Percentiles rank a stretch among this genome's conserved stretches.
These are phyloP conservation scores for Myioborus melanocephalus DNA, from an alignment of 2,797 vertebrate species.

Conservation along the genomic window DNA sequence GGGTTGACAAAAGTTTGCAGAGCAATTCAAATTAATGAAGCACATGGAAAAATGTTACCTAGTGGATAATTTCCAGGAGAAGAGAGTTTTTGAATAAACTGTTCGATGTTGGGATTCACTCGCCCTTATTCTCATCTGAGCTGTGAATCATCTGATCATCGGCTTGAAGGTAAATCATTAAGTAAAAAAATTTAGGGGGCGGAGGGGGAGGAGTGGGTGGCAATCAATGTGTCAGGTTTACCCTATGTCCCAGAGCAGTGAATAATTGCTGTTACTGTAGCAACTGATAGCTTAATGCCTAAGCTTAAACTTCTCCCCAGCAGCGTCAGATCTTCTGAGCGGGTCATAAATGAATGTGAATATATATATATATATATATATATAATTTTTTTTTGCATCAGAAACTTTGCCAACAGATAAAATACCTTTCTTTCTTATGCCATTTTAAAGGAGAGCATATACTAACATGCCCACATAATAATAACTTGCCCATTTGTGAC, in stretches of 20 bases:
- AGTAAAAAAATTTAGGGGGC: not conserved
- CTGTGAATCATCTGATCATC: not conserved
- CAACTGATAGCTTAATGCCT: conserved; percentile 2
- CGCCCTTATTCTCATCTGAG: not conserved
- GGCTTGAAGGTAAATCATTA: conserved; percentile 14
- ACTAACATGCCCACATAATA: not conserved
- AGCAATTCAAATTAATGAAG: conserved; percentile 1
- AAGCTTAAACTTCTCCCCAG: not conserved
- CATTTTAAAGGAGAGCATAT: not conserved
- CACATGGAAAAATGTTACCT: conserved; percentile 25
- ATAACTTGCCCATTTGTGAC: not conserved
- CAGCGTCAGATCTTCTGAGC: not conserved
- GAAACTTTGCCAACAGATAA: conserved; percentile 11
- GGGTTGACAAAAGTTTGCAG: conserved; percentile 30
- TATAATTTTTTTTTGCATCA: not conserved
- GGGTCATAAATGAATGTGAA: conserved; percentile 18
- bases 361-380: not conserved
- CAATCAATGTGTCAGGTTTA: not conserved
- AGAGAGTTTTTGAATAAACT: not conserved
- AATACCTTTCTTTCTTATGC: not conserved
- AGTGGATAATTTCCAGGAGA: not conserved
- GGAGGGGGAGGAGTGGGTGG: not conserved
- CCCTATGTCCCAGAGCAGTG: not conserved
- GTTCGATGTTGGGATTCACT: not conserved
- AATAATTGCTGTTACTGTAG: conserved; percentile 21